Base-by-base conservation (phyloP, 2,113 vertebrate species). In the Empidonax alnorum region DNA sequence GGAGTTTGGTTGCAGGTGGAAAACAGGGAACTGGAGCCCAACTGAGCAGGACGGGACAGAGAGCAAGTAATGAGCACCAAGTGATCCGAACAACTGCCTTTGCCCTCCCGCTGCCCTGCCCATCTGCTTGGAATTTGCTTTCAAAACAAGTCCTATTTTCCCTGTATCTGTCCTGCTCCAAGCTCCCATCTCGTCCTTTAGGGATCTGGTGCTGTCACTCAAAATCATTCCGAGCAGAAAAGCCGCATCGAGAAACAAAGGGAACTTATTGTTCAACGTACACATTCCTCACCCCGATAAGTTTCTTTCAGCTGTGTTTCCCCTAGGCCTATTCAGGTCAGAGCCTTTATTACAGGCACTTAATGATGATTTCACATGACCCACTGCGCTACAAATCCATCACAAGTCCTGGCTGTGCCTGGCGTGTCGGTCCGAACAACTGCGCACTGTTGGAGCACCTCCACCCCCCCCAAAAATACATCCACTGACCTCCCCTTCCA, bases 41-140 rank as follows among this genome's bases (percentile, higher is more conserved):
- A 12, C 46, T 9, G 8, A 74, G 77, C 3, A 2, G 71, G 78
- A 87, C 2, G 5, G 87, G 84, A 87, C 59, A 73, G 73, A 87
- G 67, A 58, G 16, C 61, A 46, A 94, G 59, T 50, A 69, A 67
- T 0, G 46, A 92, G 79, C 63, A 58, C 79, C 68, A 35, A 91
- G 93, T 10, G 71, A n/a, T 50, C 71, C 35, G 78, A 87, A 53
- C 37, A 62, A 46, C 37, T 23, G 93, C 63, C 27, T 15, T 63
- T 3, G 3, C 87, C 72, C 84, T 87, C 93, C 93, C 42, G 91
- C 94, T 85, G 95, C 74, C 82, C 93, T 93, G 88, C 76, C 94
- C 88, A 90, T 95, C 94, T 96, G 93, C 83, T 91, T 61, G 73
- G 68, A 81, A 84, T 78, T 68, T 75, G 65, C 68, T 92, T 81